Evolutionary conservation across 1,140 invertebrate species (phyloP), one percentile per base, ranked within the genome.

Genomic region (Sitodiplosis mosellana): DNA sequence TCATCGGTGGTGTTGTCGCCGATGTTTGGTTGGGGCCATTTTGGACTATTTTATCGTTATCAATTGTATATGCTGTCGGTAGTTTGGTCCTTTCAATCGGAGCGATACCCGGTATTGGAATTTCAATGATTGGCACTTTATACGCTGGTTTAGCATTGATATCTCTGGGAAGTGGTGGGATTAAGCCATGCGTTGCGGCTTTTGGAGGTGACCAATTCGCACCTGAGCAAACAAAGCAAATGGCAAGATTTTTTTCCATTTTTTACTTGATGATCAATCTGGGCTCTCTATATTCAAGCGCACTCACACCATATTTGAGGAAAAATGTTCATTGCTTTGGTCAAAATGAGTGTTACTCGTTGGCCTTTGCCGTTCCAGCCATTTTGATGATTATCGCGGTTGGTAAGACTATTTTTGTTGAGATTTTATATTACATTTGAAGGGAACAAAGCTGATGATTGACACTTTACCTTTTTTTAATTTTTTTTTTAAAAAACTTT

Each of bases 121-220:
- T 57, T 17, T 54, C 55, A 27, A 51, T 47, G 27, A 54, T 49
- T 53, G 69, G 64, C 51, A 71, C 84, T 45, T 77, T 80, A 5
- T 68, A 87, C 8, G 7, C 84, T 17, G 87, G 86, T 2, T 63
- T 91, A 53, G 54, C 79, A 1, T 64, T 91, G 18, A 87, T 93
- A 53, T 85, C 86, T 2, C 46, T 89, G 11, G 87, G 88, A 2
- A 89, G 87, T 0, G 93, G 89, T 7, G 87, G 92, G 1, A 96
- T 97, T 59, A 96, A 97, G 61, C 90, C 93, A 1, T 95, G 90
- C 61, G 90, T 96, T 0, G 77, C 86, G 1, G 83, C 91, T 0
- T 96, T 96, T 65, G 92, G 92, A 19, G 92, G 88, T 3, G 92
- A 97, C 65, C 92, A 97, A 68, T 91, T 90, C 64, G 66, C 74